Base-by-base conservation (phyloP, 2,797 vertebrate genomes). In the Otolemur crassicaudatus region DNA sequence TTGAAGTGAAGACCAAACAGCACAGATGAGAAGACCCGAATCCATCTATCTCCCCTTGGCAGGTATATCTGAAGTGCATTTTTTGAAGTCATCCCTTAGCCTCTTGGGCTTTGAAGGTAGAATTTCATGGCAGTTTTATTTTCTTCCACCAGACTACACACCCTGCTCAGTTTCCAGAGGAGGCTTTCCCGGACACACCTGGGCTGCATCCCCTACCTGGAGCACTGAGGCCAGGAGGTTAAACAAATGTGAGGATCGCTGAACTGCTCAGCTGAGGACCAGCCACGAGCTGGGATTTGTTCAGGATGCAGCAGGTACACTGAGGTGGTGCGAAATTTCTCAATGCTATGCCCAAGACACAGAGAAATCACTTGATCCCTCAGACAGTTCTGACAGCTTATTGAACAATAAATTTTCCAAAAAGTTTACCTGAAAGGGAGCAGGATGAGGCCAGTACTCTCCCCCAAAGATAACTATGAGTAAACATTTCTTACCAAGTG, bases 401-500 rank as follows among this genome's bases (percentile, higher is more conserved):
- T 0, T 40, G 34, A n/a, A 86, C 11, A 49, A 93, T 31, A 34
- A 93, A 88, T 49, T 86, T 80, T 79, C 46, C 49, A 49, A 49
- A 20, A 31, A 8, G 76, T 11, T 31, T 49, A 88, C 60, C 75
- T 70, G 13, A 75, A 92, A 76, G 17, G 12, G 0, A 23, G 20
- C 22, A 40, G 65, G 12, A 11, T 87, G n/a, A 49, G 29, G 12
- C 20, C 72, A 22, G 20, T 2, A 46, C 7, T 29, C 25, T 5
- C 63, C 80, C 83, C 63, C 43, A 29, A 27, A 88, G 79, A 61
- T 87, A 94, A n/a, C 31, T 22, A 46, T 3, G 76, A 6, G 67
- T 75, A 53, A n/a, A 27, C 13, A 0, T n/a, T 60, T 85, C 25
- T 40, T 0, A 29, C 11, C 0, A 3, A 23, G 7, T 17, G 1